These are phyloP conservation scores for Porphyrio hochstetteri DNA, from an alignment of 2,113 vertebrate species.

Conservation along the genomic window DNA sequence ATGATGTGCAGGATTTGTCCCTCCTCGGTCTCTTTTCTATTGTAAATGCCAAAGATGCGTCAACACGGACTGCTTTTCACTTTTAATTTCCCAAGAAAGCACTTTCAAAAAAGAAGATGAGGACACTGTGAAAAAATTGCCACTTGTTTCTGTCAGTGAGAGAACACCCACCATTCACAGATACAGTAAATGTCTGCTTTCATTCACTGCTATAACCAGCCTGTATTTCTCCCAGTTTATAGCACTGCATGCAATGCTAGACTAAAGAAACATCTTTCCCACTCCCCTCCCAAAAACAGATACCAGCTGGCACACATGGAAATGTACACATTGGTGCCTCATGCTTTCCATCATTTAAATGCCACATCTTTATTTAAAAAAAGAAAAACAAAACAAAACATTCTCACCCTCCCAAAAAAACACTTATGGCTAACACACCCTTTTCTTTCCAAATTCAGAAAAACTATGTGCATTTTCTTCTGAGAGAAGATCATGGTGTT, in stretches of 20 bases:
- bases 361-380: neutral
- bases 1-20: neutral
- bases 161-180: constrained; percentile 13
- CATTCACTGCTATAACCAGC: neutral
- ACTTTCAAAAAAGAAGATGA: neutral
- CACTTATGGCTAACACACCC: neutral
- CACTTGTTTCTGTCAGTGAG: neutral
- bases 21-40: neutral
- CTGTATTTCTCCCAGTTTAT: neutral
- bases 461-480: neutral
- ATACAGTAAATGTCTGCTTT: neutral
- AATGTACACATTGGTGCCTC: neutral
- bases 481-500: neutral
- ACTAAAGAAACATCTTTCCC: neutral
- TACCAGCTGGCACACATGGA: neutral
- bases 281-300: neutral
- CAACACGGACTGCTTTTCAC: neutral
- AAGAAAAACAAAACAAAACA: neutral
- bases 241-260: neutral
- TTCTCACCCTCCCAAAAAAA: neutral
- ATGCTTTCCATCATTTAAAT: neutral
- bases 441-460: neutral
- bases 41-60: neutral
- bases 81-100: constrained; percentile 26
- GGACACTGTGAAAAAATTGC: neutral